Conservation (phyloP, 2,888 invertebrate species). For the Epistrophe grossulariae region DNA sequence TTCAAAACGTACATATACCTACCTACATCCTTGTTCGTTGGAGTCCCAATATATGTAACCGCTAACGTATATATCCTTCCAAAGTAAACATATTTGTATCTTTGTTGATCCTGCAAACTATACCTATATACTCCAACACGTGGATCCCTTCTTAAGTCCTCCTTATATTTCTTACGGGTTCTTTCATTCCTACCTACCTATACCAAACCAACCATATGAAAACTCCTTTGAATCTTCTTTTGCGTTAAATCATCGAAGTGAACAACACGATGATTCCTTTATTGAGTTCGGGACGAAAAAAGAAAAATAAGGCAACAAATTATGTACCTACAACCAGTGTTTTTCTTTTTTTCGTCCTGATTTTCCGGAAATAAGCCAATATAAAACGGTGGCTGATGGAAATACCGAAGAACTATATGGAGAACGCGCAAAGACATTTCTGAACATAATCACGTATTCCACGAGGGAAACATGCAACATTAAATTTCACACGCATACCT, state of each 20-base stretch:
- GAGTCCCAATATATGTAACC: conserved; percentile 20
- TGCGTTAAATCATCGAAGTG: conserved; percentile 60
- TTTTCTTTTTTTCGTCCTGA: conserved; percentile 26
- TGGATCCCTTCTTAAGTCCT: conserved; percentile 9
- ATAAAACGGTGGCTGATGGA: conserved; percentile 3
- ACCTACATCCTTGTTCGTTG: not conserved
- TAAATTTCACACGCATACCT: conserved; percentile 60
- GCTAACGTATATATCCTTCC: conserved; percentile 27
- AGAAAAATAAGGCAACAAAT: conserved; percentile 16
- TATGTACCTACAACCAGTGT: not conserved
- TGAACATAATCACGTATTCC: conserved; percentile 71
- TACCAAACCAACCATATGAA: not conserved
- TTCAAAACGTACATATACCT: not conserved
- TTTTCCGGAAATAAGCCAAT: conserved; percentile 47
- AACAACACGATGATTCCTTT: conserved; percentile 70
- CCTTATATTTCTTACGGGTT: conserved; percentile 15
- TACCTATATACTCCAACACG: not conserved
- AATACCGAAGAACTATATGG: conserved; percentile 14
- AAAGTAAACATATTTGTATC: conserved; percentile 49
- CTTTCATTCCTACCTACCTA: conserved; percentile 9
- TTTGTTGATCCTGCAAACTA: conserved; percentile 52
- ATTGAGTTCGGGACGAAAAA: conserved; percentile 32
- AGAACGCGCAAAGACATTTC: conserved; percentile 55
- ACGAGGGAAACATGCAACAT: conserved; percentile 68
- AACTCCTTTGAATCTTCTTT: conserved; percentile 35